Conservation (phyloP, 2,797 vertebrate genomes). For the Borostomias antarcticus region DNA sequence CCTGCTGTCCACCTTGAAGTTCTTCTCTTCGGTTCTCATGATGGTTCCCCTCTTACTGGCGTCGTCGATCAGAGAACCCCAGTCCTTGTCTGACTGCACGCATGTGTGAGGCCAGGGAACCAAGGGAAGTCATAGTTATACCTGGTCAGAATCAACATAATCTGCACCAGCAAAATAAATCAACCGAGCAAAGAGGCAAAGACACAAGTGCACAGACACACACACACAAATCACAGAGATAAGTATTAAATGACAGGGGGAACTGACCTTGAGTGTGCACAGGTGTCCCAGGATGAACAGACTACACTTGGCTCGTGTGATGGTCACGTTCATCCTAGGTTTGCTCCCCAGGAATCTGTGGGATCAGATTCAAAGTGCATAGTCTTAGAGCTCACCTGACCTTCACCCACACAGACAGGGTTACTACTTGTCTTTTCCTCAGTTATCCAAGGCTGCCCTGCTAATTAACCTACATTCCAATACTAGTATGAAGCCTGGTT, state of each 20-base stretch:
- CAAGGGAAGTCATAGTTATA: not conserved
- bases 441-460: too few species aligned
- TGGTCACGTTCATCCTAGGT: slow-evolving; percentile 85
- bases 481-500: too few species aligned
- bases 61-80: slow-evolving; percentile 82
- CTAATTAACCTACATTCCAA: too few species aligned
- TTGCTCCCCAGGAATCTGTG: slow-evolving; percentile 82
- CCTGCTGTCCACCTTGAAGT: slow-evolving; percentile 64
- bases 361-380: not conserved
- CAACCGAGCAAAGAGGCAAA: too few species aligned
- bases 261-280: slow-evolving; percentile 80
- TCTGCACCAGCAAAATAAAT: not conserved
- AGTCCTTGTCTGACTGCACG: slow-evolving; percentile 78
- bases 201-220: slow-evolving; percentile 8
- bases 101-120: not conserved
- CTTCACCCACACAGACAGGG: not conserved
- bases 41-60: slow-evolving; percentile 77
- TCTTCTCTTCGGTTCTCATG: slow-evolving; percentile 65
- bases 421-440: too few species aligned
- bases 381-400: not conserved
- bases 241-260: too few species aligned
- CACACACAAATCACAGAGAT: not conserved
- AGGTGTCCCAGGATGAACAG: slow-evolving; percentile 86
- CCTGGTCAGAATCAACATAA: not conserved
- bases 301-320: slow-evolving; percentile 84